Percentiles rank a stretch among this genome's conserved stretches.
phyloP scores from a whole-genome alignment of 1,140 invertebrate genomes.

The Dryas iulia region DNA sequence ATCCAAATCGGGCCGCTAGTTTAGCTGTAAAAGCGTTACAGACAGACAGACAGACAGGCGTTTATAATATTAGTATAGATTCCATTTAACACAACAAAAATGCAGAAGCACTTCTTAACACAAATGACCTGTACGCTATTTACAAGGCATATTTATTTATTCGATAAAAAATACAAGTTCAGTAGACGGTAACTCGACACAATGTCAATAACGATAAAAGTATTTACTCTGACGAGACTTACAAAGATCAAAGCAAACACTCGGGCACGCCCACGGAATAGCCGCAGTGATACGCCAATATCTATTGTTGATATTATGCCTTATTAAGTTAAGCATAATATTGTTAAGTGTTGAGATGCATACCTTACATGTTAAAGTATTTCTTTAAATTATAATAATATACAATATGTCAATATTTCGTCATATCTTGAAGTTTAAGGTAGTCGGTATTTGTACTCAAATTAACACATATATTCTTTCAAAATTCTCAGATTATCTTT shows the following conservation, averaged over 20 bases:
- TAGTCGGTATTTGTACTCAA: too few species aligned
- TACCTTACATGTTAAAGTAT: neutral
- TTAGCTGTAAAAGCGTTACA: too few species aligned
- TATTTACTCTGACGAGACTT: conserved; percentile 68
- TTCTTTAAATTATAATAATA: neutral
- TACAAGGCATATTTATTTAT: conserved; percentile 17
- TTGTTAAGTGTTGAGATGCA: conserved; percentile 1
- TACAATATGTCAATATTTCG: neutral
- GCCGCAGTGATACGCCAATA: conserved; percentile 24
- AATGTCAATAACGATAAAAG: conserved; percentile 75
- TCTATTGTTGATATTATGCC: conserved; percentile 26
- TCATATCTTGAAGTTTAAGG: neutral
- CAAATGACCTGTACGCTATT: neutral
- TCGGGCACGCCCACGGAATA: conserved; percentile 54
- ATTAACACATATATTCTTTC: too few species aligned
- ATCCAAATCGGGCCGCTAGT: too few species aligned
- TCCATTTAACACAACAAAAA: conserved; percentile 1
- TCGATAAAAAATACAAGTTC: conserved; percentile 46
- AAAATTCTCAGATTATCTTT: too few species aligned
- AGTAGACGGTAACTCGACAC: conserved; percentile 57
- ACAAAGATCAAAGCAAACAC: conserved; percentile 75
- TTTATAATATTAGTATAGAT: too few species aligned
- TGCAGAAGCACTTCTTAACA: neutral
- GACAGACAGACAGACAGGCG: too few species aligned
- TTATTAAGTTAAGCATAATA: conserved; percentile 21